Conservation (phyloP, 2,797 vertebrate species). For the Sternotherus odoratus region DNA sequence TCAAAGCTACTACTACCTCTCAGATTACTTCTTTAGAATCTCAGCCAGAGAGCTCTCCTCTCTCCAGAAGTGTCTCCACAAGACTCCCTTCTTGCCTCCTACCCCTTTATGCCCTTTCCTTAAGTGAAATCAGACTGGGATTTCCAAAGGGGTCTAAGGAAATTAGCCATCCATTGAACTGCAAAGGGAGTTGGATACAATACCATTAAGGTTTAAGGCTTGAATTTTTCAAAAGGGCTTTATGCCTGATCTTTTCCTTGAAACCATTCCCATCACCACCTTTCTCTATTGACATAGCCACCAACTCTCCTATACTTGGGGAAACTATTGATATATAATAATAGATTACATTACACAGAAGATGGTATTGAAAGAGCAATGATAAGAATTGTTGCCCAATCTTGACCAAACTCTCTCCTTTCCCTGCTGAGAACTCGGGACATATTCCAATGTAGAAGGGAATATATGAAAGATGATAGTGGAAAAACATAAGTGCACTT, state of each 20-base stretch:
- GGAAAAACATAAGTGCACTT: neutral
- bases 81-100: neutral
- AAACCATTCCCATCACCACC: neutral
- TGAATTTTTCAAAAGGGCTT: neutral
- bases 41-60: neutral
- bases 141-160: neutral
- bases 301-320: neutral
- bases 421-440: neutral
- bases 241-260: neutral
- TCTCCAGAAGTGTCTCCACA: neutral
- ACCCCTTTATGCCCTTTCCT: neutral
- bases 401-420: neutral
- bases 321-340: neutral
- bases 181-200: neutral
- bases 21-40: neutral
- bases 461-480: neutral
- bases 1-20: neutral
- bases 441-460: neutral
- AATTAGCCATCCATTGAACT: neutral
- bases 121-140: neutral
- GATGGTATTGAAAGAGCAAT: neutral
- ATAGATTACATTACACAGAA: neutral
- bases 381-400: fast-evolving
- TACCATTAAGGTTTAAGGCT: neutral
- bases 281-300: neutral